Percentiles rank a stretch among this genome's conserved stretches.
Evolutionary conservation across 2,888 invertebrate species (phyloP).

Genomic region (Acronicta leporina): DNA sequence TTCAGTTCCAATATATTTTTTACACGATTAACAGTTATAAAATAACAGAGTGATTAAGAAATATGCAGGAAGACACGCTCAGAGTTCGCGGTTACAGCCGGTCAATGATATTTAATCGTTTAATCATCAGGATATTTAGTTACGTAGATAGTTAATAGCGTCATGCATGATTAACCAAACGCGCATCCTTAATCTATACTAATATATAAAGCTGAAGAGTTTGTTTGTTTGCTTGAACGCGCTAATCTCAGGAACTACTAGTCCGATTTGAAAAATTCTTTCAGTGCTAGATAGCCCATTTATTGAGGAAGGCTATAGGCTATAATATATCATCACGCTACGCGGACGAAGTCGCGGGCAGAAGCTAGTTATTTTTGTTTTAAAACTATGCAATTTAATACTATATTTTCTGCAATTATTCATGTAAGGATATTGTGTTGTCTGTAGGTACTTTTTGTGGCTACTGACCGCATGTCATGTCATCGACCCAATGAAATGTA

Average conservation of each 20-base stretch:
- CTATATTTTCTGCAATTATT: constrained; percentile 30
- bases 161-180: not conserved
- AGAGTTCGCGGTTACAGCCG: constrained; percentile 29
- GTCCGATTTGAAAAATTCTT: too few relatives aligned
- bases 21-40: too few relatives aligned
- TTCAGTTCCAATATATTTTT: too few relatives aligned
- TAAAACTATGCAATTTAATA: constrained; percentile 31
- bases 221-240: too few relatives aligned
- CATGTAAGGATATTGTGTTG: constrained; percentile 14
- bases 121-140: constrained; percentile 18
- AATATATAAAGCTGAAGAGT: too few relatives aligned
- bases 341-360: too few relatives aligned
- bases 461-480: constrained; percentile 31
- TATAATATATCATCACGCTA: too few relatives aligned
- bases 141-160: not conserved
- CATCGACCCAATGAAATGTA: constrained; percentile 34
- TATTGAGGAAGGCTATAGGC: too few relatives aligned
- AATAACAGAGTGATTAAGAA: not conserved
- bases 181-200: constrained; percentile 10
- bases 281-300: too few relatives aligned
- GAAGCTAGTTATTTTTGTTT: too few relatives aligned
- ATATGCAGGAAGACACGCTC: constrained; percentile 6
- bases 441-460: constrained; percentile 11
- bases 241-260: too few relatives aligned
- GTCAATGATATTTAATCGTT: constrained; percentile 30